Evolutionary conservation across 1,140 invertebrate species (phyloP).

Genomic region (Venturia canescens): DNA sequence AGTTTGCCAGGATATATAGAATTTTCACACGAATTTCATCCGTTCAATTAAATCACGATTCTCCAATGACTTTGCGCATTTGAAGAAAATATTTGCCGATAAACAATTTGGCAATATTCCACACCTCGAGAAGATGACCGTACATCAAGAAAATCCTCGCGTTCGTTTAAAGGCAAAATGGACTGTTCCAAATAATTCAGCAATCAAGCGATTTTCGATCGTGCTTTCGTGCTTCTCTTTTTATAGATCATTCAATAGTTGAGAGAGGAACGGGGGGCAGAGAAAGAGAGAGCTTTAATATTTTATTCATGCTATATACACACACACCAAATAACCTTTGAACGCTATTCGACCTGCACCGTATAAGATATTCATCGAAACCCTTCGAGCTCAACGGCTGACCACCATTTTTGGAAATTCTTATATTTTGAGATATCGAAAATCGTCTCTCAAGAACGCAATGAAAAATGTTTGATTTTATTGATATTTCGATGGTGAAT

Average conservation of each 20-base stretch:
- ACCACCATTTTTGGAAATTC: not conserved
- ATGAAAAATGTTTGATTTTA: no score
- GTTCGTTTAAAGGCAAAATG: not conserved
- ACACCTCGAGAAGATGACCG: no score
- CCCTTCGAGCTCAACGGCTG: not conserved
- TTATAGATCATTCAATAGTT: conserved; percentile 7
- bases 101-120: no score
- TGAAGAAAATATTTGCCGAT: no score
- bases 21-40: no score
- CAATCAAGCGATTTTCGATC: not conserved
- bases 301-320: conserved; percentile 24
- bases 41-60: no score
- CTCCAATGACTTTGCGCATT: no score
- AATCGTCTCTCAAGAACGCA: not conserved
- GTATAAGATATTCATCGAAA: not conserved
- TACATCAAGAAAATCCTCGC: no score
- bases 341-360: conserved; percentile 26
- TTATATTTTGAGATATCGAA: not conserved
- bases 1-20: no score
- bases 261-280: not conserved
- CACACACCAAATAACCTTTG: conserved; percentile 27
- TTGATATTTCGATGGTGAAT: no score
- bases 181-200: not conserved
- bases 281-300: not conserved
- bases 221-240: not conserved